These are phyloP conservation scores for Megaceryle maxima DNA, from an alignment of 2,113 vertebrate species.

Conservation along the genomic window DNA sequence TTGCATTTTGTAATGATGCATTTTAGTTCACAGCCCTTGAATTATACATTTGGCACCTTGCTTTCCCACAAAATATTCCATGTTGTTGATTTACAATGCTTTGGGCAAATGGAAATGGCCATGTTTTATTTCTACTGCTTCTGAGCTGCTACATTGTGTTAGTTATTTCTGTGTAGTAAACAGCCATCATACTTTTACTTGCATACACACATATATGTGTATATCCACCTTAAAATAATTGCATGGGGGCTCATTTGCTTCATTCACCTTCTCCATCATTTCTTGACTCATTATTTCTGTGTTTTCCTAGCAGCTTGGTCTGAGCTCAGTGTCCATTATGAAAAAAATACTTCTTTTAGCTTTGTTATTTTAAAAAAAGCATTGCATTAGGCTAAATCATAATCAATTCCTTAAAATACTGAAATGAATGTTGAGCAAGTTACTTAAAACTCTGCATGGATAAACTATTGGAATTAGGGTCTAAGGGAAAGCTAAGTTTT, in stretches of 20 bases:
- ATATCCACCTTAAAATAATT: neutral
- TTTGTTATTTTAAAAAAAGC: neutral
- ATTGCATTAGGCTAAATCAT: neutral
- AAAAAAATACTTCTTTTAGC: neutral
- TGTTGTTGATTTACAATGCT: neutral
- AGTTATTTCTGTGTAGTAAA: neutral
- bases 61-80: neutral
- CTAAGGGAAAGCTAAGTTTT: conserved; percentile 1
- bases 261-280: neutral
- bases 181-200: neutral
- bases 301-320: neutral
- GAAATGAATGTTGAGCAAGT: neutral
- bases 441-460: neutral
- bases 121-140: neutral
- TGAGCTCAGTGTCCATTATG: neutral
- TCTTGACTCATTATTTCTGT: neutral
- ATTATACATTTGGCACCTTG: neutral
- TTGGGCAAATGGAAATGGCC: neutral
- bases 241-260: neutral
- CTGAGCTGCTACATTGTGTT: neutral
- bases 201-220: neutral
- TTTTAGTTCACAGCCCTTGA: neutral
- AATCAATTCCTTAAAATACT: neutral
- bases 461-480: neutral
- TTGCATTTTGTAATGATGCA: neutral